Evolutionary conservation across 2,113 vertebrate species (phyloP).

Genomic region (Lonchura striata): DNA sequence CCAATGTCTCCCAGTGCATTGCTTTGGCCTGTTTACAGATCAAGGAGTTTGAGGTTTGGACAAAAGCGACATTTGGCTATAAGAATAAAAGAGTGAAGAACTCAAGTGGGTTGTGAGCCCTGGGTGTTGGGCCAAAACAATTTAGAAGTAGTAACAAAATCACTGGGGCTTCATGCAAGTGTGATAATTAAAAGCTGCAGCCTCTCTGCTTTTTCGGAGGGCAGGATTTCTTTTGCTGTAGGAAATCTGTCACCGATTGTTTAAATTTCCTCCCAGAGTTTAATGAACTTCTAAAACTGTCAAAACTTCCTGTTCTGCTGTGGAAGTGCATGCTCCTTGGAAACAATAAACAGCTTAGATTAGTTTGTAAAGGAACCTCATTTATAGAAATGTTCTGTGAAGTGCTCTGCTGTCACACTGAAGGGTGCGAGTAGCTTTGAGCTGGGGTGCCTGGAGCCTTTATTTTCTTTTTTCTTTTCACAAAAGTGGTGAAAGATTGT

Average conservation of each 20-base stretch:
- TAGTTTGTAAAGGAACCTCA: slow-evolving; percentile 25
- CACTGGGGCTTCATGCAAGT: slow-evolving; percentile 24
- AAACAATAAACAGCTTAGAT: slow-evolving; percentile 37
- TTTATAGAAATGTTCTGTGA: neutral
- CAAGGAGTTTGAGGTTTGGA: slow-evolving; percentile 49
- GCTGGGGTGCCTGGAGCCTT: neutral
- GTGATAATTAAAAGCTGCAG: slow-evolving; percentile 66
- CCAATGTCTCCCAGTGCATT: neutral
- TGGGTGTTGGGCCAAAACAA: slow-evolving; percentile 8
- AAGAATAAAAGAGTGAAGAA: slow-evolving; percentile 13
- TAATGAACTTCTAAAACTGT: slow-evolving; percentile 58
- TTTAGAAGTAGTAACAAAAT: slow-evolving; percentile 40
- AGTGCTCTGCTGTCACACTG: neutral
- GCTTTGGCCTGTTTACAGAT: slow-evolving; percentile 18
- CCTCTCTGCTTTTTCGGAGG: neutral
- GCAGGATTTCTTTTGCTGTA: neutral
- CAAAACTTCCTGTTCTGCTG: slow-evolving; percentile 50
- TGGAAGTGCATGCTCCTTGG: slow-evolving; percentile 43
- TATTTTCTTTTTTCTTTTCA: neutral
- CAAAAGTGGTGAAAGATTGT: neutral
- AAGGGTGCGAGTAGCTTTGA: neutral
- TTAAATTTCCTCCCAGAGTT: slow-evolving; percentile 59
- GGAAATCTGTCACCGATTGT: slow-evolving; percentile 24
- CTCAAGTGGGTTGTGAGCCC: slow-evolving; percentile 9
- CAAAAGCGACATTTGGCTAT: neutral